Percentiles rank a stretch among this genome's conserved stretches.
Evolutionary conservation across 1,140 invertebrate species (phyloP).

Genomic region (Drosophila pallidifrons): DNA sequence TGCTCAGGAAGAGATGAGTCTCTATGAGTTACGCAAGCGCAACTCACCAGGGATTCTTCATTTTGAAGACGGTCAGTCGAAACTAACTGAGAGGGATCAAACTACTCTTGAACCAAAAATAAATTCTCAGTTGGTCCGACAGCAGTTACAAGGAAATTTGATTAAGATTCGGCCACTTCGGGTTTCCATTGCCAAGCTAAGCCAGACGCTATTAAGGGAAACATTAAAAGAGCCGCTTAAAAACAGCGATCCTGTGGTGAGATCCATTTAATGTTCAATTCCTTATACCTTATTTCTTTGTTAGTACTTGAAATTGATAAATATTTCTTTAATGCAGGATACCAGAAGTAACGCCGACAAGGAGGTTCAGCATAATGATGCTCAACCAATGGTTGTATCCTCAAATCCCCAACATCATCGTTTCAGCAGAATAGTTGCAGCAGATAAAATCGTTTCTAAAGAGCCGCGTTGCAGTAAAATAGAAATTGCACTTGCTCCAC

Average conservation of each 20-base stretch:
- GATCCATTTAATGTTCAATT: background rate
- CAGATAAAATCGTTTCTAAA: background rate
- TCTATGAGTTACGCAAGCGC: constrained; percentile 74
- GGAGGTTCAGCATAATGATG: constrained; percentile 20
- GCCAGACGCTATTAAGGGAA: background rate
- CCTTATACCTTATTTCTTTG: background rate
- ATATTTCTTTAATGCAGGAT: constrained; percentile 53
- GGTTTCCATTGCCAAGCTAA: background rate
- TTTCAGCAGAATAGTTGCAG: background rate
- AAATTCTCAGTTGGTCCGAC: background rate
- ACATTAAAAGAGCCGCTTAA: background rate
- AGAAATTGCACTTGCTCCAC: constrained; percentile 26
- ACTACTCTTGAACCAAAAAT: constrained; percentile 31
- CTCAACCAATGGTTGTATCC: background rate
- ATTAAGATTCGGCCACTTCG: background rate
- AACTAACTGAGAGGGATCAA: constrained; percentile 20
- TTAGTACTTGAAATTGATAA: constrained; percentile 42
- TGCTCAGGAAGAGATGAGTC: constrained; percentile 67
- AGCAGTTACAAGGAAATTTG: background rate
- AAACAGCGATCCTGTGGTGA: constrained; percentile 24
- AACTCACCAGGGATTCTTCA: constrained; percentile 54
- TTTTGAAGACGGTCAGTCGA: constrained; percentile 16
- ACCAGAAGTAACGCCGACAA: constrained; percentile 58
- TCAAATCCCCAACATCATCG: too few relatives aligned
- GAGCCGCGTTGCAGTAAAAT: background rate